These are phyloP conservation scores for Trogon surrucura DNA, from an alignment of 2,113 vertebrate genomes.

Conservation along the genomic window DNA sequence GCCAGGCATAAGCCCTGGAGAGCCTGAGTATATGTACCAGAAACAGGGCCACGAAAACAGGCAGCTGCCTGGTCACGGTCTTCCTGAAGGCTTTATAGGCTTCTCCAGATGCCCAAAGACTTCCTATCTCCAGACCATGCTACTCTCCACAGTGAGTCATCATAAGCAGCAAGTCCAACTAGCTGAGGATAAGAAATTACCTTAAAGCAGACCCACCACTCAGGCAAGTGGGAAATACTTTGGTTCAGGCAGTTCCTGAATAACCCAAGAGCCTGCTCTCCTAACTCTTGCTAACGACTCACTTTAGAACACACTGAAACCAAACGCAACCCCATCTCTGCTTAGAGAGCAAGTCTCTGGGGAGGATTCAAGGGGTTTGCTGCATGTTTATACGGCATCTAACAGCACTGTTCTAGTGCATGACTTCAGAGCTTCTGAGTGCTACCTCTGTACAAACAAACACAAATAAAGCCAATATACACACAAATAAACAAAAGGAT, in stretches of 20 bases:
- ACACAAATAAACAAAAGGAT: constrained; percentile 14
- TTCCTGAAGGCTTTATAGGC: background rate
- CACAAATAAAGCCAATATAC: background rate
- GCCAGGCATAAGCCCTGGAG: background rate
- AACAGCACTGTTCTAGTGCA: background rate
- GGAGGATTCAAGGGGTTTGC: background rate
- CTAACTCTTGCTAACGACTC: background rate
- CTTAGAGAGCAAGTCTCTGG: background rate
- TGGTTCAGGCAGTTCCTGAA: background rate
- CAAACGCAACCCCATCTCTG: background rate
- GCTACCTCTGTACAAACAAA: background rate
- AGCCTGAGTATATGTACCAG: background rate
- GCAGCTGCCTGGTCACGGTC: background rate
- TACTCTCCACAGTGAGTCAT: background rate
- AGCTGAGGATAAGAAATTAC: background rate
- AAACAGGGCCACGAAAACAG: background rate
- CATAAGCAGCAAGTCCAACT: background rate
- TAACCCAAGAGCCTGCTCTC: background rate
- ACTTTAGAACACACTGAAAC: background rate
- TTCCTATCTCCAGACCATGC: background rate
- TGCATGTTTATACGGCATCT: background rate
- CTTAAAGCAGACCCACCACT: background rate
- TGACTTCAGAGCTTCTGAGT: constrained; percentile 7
- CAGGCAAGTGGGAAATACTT: background rate
- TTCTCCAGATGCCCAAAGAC: background rate